Evolutionary conservation across 2,113 vertebrate genomes (phyloP).

Genomic region (Anhinga rufa): DNA sequence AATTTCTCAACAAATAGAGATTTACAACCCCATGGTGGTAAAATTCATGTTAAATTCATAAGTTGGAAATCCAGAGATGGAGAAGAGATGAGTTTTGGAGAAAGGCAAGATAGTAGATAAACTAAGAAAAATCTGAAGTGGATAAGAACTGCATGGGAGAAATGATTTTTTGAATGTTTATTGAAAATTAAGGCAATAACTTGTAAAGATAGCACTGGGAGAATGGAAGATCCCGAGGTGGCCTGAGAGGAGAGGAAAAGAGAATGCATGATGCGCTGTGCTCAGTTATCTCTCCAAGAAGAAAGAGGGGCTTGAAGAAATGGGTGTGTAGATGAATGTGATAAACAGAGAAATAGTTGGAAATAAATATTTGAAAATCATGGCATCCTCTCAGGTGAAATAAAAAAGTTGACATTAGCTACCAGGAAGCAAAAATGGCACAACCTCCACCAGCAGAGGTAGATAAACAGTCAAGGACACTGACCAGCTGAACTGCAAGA

Average conservation of each 20-base stretch:
- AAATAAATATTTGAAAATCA: not conserved
- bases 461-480: not conserved
- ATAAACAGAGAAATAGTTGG: not conserved
- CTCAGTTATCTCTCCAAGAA: not conserved
- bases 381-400: not conserved
- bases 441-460: not conserved
- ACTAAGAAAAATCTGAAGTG: not conserved
- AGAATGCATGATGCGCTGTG: not conserved
- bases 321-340: not conserved
- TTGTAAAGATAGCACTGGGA: not conserved
- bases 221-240: not conserved
- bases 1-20: not conserved
- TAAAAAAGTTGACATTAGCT: not conserved
- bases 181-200: not conserved
- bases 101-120: not conserved
- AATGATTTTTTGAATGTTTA: not conserved
- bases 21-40: not conserved
- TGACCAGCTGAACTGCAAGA: not conserved
- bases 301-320: not conserved
- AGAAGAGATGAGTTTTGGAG: not conserved
- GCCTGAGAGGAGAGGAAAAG: not conserved
- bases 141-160: not conserved
- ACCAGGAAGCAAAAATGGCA: not conserved
- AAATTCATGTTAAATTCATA: not conserved
- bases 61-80: not conserved